These are phyloP conservation scores for Balaeniceps rex DNA, from an alignment of 2,113 vertebrate species.

Conservation along the genomic window DNA sequence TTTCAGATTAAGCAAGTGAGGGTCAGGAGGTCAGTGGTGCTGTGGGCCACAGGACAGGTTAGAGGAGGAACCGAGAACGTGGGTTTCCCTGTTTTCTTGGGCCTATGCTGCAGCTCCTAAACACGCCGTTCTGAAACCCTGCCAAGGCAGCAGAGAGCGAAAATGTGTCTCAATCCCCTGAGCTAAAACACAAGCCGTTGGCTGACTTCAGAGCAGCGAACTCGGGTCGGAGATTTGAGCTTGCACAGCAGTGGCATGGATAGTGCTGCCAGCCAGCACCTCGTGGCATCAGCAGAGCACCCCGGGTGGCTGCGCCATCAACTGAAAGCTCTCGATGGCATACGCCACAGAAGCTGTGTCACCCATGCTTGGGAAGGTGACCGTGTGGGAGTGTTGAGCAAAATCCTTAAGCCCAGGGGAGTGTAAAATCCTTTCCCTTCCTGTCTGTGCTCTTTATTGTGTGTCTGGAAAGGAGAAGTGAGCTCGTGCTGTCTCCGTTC, in stretches of 20 bases:
- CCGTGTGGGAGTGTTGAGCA: neutral
- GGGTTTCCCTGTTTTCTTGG: neutral
- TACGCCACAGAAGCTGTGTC: neutral
- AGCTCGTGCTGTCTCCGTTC: fast-evolving
- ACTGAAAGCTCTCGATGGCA: fast-evolving
- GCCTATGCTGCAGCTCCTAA: neutral
- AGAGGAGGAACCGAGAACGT: fast-evolving
- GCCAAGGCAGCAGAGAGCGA: neutral
- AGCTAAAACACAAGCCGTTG: neutral
- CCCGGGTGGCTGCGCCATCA: fast-evolving
- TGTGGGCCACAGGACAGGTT: neutral
- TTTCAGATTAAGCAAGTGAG: neutral
- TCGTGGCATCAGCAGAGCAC: neutral
- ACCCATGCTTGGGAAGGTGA: neutral
- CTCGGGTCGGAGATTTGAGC: neutral
- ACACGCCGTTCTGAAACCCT: fast-evolving
- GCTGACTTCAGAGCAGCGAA: neutral
- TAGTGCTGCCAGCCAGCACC: neutral
- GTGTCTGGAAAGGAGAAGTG: neutral
- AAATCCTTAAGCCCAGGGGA: neutral
- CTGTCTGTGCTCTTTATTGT: neutral
- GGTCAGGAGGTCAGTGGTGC: neutral
- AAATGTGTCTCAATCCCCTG: neutral
- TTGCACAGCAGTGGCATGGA: fast-evolving
- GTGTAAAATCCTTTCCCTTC: neutral